Base-by-base conservation (phyloP, 2,888 invertebrate species). In the Pristionchus fissidentatus region DNA sequence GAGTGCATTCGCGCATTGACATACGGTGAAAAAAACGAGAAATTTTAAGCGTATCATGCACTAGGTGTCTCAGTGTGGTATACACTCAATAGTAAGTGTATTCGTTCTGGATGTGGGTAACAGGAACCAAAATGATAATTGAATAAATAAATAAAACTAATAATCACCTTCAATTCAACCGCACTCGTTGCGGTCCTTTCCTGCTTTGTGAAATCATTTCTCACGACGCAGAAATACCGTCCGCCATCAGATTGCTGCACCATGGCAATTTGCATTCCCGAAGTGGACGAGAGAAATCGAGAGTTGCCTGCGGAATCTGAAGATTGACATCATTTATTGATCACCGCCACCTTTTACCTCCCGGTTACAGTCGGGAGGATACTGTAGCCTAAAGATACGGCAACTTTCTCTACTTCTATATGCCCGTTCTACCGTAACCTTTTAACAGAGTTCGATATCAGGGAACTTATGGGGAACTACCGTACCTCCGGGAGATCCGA, bases 191-290 rank as follows among this genome's bases (percentile, higher is more conserved):
- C 87, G 46, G 84, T 87, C 35, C 88, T 78, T 0, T 86, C 89
- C 66, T 86, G 86, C 46, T 89, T 90, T 10, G 88, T 89, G 85
- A 83, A 90, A 26, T 88, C 86, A 73, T 91, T 91, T 46, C 86
- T 84, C 19, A 91, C 91, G n/a, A 91, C 86, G 84, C 91, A 91
- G 77, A 86, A 88, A 66, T 91, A 91, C 38, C 87, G 87, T 43
- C 91, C 91, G 2, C 88, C 87, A 84, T 91, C 90, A 1, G 84
- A 79, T 43, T 88, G 86, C 41, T 90, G 90, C 1, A 88, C 90
- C 81, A 90, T 80, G 15, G 90, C 86, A 22, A 91, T 91, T 78
- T 91, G 91, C 84, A 91, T 86, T 55, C 91, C 91, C 46, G 87
- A 87, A 1, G 86, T 84, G 1, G 91, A 90, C 8, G 87, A 85